Conservation (phyloP, 1,140 invertebrate species). For the Drosophila oshimai region DNA sequence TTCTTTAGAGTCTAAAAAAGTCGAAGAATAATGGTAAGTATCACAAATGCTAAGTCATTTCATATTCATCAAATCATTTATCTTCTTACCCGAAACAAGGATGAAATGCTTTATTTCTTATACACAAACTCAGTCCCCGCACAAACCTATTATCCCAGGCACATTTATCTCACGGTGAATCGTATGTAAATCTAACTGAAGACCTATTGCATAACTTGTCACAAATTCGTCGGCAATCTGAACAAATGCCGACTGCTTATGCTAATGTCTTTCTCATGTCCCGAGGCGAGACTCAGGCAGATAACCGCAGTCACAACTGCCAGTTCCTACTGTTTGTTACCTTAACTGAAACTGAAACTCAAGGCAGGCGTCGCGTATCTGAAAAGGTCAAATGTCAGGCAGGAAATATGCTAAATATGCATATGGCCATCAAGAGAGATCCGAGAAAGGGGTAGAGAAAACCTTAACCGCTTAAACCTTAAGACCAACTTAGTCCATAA, state of each 20-base stretch:
- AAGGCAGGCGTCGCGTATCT: constrained; percentile 24
- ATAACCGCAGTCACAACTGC: constrained; percentile 13
- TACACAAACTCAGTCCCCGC: not conserved
- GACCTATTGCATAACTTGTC: constrained; percentile 54
- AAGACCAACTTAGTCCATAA: constrained; percentile 7
- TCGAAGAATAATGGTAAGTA: not conserved
- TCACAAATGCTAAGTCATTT: not conserved
- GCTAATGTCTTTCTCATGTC: constrained; percentile 51
- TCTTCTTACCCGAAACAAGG: not conserved
- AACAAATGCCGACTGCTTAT: constrained; percentile 46
- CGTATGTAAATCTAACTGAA: constrained; percentile 25
- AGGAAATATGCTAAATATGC: constrained; percentile 65
- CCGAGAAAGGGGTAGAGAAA: not conserved
- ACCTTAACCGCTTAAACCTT: constrained; percentile 5
- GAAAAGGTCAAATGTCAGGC: constrained; percentile 50
- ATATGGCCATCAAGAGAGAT: constrained; percentile 3
- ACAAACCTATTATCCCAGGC: constrained; percentile 4
- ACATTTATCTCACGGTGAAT: constrained; percentile 12
- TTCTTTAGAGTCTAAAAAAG: not conserved
- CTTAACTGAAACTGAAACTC: constrained; percentile 13
- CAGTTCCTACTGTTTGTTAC: constrained; percentile 19
- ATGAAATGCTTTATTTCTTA: not conserved
- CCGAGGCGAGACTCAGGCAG: constrained; percentile 30
- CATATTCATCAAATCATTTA: not conserved
- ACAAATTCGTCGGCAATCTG: constrained; percentile 49